Evolutionary conservation across 2,113 vertebrate genomes (phyloP).

Genomic region (Oceanodroma tethys): DNA sequence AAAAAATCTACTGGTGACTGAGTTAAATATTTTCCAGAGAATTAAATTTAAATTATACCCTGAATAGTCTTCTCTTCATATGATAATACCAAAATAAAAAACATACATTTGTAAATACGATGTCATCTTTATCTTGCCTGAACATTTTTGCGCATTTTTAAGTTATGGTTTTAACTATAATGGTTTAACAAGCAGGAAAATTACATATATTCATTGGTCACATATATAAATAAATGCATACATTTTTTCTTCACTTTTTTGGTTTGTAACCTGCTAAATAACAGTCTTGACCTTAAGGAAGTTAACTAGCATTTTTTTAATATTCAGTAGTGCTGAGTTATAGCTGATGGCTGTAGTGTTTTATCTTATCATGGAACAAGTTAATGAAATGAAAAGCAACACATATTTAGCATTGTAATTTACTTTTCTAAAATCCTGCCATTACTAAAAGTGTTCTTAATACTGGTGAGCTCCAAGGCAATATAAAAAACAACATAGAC

Average conservation of each 20-base stretch:
- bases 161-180: background rate
- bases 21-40: constrained; percentile 29
- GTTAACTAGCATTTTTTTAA: background rate
- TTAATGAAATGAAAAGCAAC: constrained; percentile 67
- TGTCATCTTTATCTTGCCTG: constrained; percentile 16
- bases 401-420: constrained; percentile 46
- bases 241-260: background rate
- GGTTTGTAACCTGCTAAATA: constrained; percentile 11
- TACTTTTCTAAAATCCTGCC: constrained; percentile 17
- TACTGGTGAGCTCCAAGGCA: constrained; percentile 60
- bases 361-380: constrained; percentile 63
- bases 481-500: constrained; percentile 67
- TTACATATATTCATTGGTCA: background rate
- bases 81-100: background rate
- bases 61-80: constrained; percentile 6
- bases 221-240: background rate
- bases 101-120: background rate
- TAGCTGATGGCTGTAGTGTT: constrained; percentile 12
- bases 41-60: background rate
- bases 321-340: constrained; percentile 47
- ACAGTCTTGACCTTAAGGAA: background rate
- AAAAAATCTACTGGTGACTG: background rate
- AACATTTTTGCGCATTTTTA: constrained; percentile 10
- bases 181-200: constrained; percentile 5
- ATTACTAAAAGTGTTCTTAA: constrained; percentile 43